Percentiles rank a stretch among this genome's conserved stretches.
These are phyloP conservation scores for Propithecus perrieri DNA, from an alignment of 2,797 vertebrate species.

Conservation along the genomic window DNA sequence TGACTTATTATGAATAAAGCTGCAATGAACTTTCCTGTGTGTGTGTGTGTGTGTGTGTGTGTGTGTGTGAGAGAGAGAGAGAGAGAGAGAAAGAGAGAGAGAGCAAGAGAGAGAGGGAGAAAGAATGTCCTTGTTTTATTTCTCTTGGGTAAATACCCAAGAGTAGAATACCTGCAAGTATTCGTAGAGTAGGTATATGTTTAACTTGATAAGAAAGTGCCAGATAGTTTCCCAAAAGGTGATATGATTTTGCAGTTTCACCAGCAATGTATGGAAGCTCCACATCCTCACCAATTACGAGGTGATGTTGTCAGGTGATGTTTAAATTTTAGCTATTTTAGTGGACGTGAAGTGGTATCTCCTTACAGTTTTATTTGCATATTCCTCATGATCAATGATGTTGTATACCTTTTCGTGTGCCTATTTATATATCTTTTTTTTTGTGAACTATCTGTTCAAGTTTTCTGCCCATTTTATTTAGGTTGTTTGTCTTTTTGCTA, in stretches of 20 bases:
- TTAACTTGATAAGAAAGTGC: not conserved
- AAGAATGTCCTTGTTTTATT: conserved; percentile 17
- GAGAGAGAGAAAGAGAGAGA: too few relatives aligned
- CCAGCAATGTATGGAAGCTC: not conserved
- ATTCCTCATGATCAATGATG: not conserved
- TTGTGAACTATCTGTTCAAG: not conserved
- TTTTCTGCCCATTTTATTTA: conserved; percentile 31
- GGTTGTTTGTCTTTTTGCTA: not conserved
- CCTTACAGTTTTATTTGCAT: not conserved
- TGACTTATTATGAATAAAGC: not conserved
- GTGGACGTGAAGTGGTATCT: not conserved
- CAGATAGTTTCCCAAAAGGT: conserved; percentile 21
- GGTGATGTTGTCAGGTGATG: not conserved
- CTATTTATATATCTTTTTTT: not conserved
- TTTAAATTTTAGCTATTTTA: not conserved
- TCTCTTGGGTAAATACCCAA: not conserved
- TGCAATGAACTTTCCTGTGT: not conserved
- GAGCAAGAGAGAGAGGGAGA: not conserved
- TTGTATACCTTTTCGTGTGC: not conserved
- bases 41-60: not conserved
- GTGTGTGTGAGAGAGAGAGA: too few relatives aligned
- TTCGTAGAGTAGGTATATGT: not conserved
- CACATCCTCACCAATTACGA: not conserved
- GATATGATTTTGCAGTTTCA: not conserved
- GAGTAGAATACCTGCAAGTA: not conserved